These are phyloP conservation scores for Xylota segnis DNA, from an alignment of 2,888 invertebrate genomes.

Conservation along the genomic window DNA sequence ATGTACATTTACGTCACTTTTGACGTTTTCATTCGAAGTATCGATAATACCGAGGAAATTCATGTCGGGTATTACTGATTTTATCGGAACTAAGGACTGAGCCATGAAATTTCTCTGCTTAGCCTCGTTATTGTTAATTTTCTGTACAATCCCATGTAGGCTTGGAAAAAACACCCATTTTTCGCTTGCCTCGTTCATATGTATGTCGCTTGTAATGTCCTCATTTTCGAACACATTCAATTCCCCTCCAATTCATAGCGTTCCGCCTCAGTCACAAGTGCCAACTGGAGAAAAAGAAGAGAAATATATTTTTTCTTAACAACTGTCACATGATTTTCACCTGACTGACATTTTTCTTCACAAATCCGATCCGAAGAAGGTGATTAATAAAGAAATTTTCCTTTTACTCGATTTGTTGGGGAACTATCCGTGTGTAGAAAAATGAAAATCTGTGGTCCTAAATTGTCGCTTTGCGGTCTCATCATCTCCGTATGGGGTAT, in stretches of 20 bases:
- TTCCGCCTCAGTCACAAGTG: conserved; percentile 26
- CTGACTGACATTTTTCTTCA: conserved; percentile 82
- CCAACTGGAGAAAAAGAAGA: conserved; percentile 42
- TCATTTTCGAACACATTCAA: conserved; percentile 20
- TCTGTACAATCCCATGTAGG: too few species aligned
- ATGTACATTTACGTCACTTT: too few species aligned
- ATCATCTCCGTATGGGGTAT: conserved; percentile 97
- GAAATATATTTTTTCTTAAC: conserved; percentile 53
- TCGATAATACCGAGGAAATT: too few species aligned
- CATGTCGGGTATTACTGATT: too few species aligned
- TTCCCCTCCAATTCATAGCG: neutral
- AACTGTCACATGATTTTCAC: conserved; percentile 85
- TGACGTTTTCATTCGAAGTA: too few species aligned
- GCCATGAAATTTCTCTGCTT: too few species aligned
- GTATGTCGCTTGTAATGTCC: too few species aligned
- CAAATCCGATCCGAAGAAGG: conserved; percentile 74
- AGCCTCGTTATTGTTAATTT: too few species aligned
- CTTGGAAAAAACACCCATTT: too few species aligned
- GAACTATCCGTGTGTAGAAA: conserved; percentile 55
- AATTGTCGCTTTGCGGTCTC: conserved; percentile 95
- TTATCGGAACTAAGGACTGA: too few species aligned
- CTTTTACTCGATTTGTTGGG: conserved; percentile 74
- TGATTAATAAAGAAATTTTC: conserved; percentile 77
- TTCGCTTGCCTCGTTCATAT: too few species aligned
- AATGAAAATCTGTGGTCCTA: conserved; percentile 95